These are phyloP conservation scores for Drosophila sp. DNA, from an alignment of 1,140 invertebrate genomes.

Conservation along the genomic window DNA sequence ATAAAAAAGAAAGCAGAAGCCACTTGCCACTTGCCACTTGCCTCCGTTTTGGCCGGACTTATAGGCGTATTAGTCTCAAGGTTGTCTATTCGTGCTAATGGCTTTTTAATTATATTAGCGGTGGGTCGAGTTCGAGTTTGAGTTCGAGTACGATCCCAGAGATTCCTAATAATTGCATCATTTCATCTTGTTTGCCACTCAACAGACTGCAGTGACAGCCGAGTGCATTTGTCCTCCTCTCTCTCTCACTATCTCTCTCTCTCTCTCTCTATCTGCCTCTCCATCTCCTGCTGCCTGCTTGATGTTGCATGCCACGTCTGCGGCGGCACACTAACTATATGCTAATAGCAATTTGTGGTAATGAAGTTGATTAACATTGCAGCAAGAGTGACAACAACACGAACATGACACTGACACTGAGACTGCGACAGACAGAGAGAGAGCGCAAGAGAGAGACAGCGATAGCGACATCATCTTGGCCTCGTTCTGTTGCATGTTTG, in stretches of 20 bases:
- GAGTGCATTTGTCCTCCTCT: conserved; percentile 58
- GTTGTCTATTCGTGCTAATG: conserved; percentile 70
- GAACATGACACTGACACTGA: conserved; percentile 50
- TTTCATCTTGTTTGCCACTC: conserved; percentile 69
- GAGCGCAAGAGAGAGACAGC: not conserved
- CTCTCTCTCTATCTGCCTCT: conserved; percentile 5
- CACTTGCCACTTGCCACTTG: not conserved
- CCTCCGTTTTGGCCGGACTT: not conserved
- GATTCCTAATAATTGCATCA: conserved; percentile 72
- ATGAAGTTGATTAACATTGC: conserved; percentile 83
- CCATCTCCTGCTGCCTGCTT: conserved; percentile 12
- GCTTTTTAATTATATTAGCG: conserved; percentile 82
- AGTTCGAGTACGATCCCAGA: conserved; percentile 48
- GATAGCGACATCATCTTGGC: conserved; percentile 26
- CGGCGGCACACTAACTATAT: conserved; percentile 76
- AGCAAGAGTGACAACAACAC: conserved; percentile 77
- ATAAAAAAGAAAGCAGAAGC: conserved; percentile 28
- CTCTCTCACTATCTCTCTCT: conserved; percentile 4
- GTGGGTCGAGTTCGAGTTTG: conserved; percentile 69
- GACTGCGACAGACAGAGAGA: conserved; percentile 1
- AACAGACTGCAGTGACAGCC: conserved; percentile 49
- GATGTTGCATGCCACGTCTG: conserved; percentile 15
- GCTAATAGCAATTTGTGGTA: conserved; percentile 83
- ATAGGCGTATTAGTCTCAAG: conserved; percentile 50
- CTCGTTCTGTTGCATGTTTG: conserved; percentile 19